These are phyloP conservation scores for Synergus itoensis DNA, from an alignment of 2,888 invertebrate species.

Conservation along the genomic window DNA sequence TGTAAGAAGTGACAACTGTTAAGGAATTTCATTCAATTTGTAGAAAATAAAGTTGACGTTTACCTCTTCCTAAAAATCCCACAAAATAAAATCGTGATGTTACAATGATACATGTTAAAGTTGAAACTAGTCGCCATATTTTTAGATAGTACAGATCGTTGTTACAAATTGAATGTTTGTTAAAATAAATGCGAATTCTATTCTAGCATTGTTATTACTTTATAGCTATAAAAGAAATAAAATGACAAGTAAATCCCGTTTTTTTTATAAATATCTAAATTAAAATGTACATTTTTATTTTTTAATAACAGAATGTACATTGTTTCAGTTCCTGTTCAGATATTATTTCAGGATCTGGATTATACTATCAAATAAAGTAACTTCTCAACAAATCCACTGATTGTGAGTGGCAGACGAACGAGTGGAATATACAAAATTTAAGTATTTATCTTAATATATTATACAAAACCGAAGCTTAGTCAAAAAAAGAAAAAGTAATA, in stretches of 20 bases:
- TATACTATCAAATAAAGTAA: background rate
- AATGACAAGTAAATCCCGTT: background rate
- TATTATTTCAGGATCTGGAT: background rate
- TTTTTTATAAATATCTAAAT: slow-evolving; percentile 52
- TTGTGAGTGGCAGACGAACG: slow-evolving; percentile 15
- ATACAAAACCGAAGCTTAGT: slow-evolving; percentile 3
- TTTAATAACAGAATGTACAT: slow-evolving; percentile 33
- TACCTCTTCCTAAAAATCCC: background rate
- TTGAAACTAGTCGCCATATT: slow-evolving; percentile 16
- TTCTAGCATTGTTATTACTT: slow-evolving; percentile 1
- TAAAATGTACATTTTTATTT: slow-evolving; percentile 60
- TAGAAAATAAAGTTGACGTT: background rate
- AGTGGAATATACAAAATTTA: slow-evolving; percentile 24
- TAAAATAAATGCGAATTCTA: slow-evolving; percentile 33
- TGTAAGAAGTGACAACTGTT: background rate
- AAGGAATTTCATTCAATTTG: background rate
- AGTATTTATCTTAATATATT: background rate
- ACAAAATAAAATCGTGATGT: background rate
- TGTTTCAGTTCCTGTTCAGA: background rate
- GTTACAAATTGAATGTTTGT: slow-evolving; percentile 31
- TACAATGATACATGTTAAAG: background rate
- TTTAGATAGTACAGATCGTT: slow-evolving; percentile 11
- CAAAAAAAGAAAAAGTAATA: slow-evolving; percentile 20
- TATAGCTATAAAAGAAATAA: background rate
- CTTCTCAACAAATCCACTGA: slow-evolving; percentile 23